phyloP scores from a whole-genome alignment of 2,888 invertebrate species.

The Agonopterix subpropinquella region DNA sequence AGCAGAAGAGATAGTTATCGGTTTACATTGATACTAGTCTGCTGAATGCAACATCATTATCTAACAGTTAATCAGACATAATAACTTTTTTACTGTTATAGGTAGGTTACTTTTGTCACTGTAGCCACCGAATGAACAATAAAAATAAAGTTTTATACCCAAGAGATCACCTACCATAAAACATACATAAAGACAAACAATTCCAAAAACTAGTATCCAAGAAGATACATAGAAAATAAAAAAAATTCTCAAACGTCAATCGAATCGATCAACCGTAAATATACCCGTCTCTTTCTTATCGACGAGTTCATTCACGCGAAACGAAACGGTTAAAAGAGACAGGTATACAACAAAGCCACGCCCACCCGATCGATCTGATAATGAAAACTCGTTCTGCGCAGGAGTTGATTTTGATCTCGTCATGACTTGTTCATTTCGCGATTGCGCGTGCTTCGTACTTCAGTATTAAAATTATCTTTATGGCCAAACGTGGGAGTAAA shows the following conservation, averaged over 20 bases:
- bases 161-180: too few species aligned
- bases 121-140: too few species aligned
- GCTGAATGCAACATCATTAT: too few species aligned
- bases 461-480: constrained; percentile 67
- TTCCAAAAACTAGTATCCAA: neutral
- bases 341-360: constrained; percentile 45
- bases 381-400: constrained; percentile 51
- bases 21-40: too few species aligned
- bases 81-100: too few species aligned
- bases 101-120: too few species aligned
- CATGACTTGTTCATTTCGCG: constrained; percentile 44
- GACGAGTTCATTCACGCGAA: constrained; percentile 2
- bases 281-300: constrained; percentile 34
- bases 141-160: too few species aligned
- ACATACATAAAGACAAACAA: too few species aligned
- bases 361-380: constrained; percentile 67
- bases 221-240: neutral
- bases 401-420: constrained; percentile 53
- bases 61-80: too few species aligned
- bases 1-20: too few species aligned
- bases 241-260: constrained; percentile 19
- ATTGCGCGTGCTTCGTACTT: constrained; percentile 41
- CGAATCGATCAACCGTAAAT: constrained; percentile 52
- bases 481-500: constrained; percentile 58
- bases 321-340: constrained; percentile 27